Percentiles rank a stretch among this genome's conserved stretches.
phyloP scores from a whole-genome alignment of 2,113 vertebrate genomes.

The Grammomys surdaster region DNA sequence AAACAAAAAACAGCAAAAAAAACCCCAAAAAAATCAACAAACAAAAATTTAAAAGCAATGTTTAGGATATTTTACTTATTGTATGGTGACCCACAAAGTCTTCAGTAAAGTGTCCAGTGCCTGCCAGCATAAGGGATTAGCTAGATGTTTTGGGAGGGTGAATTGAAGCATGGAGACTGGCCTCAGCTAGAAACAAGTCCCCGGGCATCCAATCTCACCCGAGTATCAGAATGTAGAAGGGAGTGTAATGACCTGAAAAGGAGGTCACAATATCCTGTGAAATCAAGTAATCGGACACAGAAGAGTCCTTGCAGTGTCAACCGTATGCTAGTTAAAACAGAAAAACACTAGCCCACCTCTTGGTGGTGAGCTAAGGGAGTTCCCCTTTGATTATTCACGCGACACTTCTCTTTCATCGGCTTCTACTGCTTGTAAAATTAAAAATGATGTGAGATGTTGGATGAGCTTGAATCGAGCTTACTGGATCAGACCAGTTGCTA shows the following conservation, averaged over 20 bases:
- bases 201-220: background rate
- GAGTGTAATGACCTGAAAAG: conserved; percentile 28
- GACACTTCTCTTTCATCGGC: conserved; percentile 26
- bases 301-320: background rate
- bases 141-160: background rate
- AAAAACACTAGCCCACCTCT: conserved; percentile 46
- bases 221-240: background rate
- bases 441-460: conserved; percentile 14
- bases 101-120: background rate
- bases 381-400: conserved; percentile 8
- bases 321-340: conserved; percentile 35
- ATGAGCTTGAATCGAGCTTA: conserved; percentile 8
- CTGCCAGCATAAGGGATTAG: background rate
- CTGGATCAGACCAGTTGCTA: conserved; percentile 21
- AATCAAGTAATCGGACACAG: conserved; percentile 59
- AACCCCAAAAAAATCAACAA: background rate
- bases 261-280: background rate
- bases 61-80: background rate
- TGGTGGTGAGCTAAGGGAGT: background rate
- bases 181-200: background rate
- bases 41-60: background rate
- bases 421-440: conserved; percentile 11
- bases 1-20: background rate
- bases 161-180: conserved; percentile 18
- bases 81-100: background rate